A percentile compares a stretch with the other conserved stretches of the same genome.
phyloP scores from a whole-genome alignment of 2,113 vertebrate genomes.

The Rhinoderma darwinii region DNA sequence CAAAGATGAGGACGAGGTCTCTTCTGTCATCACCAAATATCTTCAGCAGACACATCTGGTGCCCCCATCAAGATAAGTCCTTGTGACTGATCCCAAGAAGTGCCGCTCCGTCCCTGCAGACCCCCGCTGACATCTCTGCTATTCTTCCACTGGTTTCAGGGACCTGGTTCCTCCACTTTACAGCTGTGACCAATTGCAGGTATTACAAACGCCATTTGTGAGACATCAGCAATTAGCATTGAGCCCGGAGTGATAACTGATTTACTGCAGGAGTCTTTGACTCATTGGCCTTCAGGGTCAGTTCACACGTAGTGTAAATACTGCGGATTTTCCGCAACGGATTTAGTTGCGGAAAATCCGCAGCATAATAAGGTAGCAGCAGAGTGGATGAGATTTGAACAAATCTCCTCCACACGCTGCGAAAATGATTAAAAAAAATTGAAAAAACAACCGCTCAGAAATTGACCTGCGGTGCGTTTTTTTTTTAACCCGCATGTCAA shows the following conservation, averaged over 20 bases:
- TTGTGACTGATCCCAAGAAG: not conserved
- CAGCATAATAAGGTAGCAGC: too few species aligned
- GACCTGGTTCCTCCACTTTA: not conserved
- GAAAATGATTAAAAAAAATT: too few species aligned
- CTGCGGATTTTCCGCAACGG: too few species aligned
- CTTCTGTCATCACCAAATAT: not conserved
- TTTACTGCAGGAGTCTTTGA: not conserved
- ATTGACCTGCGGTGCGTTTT: too few species aligned
- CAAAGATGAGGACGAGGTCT: not conserved
- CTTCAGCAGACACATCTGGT: conserved; percentile 12
- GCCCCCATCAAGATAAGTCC: not conserved
- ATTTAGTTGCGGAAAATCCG: too few species aligned
- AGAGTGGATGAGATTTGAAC: too few species aligned
- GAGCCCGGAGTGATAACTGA: not conserved
- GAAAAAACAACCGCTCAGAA: too few species aligned
- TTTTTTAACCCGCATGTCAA: too few species aligned
- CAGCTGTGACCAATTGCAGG: not conserved
- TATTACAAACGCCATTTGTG: not conserved
- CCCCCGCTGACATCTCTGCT: not conserved
- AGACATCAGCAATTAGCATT: not conserved
- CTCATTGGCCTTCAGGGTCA: too few species aligned
- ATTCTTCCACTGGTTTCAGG: not conserved
- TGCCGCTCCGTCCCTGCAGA: not conserved
- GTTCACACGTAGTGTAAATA: too few species aligned
- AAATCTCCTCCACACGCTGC: too few species aligned